phyloP scores from a whole-genome alignment of 2,888 invertebrate genomes.

The Nomada goodeniana region DNA sequence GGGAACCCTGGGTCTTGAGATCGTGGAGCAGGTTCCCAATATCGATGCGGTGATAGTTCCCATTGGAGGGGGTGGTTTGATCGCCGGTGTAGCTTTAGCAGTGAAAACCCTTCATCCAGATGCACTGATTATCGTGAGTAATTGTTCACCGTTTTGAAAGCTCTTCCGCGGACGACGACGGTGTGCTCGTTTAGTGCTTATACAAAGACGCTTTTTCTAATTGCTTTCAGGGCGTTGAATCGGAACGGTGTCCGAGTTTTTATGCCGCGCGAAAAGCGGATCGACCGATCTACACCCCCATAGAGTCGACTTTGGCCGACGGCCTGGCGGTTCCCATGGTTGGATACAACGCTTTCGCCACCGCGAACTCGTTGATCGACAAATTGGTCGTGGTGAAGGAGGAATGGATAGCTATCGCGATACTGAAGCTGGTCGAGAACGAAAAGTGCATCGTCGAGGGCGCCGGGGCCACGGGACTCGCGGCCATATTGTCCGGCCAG shows the following conservation, averaged over 20 bases:
- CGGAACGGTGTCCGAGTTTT: constrained; percentile 96
- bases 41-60: constrained; percentile 96
- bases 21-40: constrained; percentile 94
- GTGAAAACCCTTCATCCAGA: constrained; percentile 94
- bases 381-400: constrained; percentile 93
- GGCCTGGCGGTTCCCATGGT: constrained; percentile 95
- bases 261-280: constrained; percentile 89
- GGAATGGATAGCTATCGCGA: constrained; percentile 93
- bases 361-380: constrained; percentile 90
- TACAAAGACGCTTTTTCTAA: constrained; percentile 16
- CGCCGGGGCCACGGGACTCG: constrained; percentile 94
- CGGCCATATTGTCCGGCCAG: constrained; percentile 92
- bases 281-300: constrained; percentile 88
- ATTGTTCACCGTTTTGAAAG: not conserved
- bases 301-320: constrained; percentile 93
- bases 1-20: constrained; percentile 97
- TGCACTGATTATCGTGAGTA: constrained; percentile 93
- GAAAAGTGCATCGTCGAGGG: constrained; percentile 97
- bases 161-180: not conserved
- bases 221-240: constrained; percentile 92
- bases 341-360: constrained; percentile 93
- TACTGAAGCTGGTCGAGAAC: constrained; percentile 91
- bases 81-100: constrained; percentile 96
- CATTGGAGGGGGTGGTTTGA: constrained; percentile 96
- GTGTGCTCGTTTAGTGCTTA: not conserved